Percentiles rank a stretch among this genome's conserved stretches.
These are phyloP conservation scores for Elachura formosa DNA, from an alignment of 2,113 vertebrate species.

Conservation along the genomic window DNA sequence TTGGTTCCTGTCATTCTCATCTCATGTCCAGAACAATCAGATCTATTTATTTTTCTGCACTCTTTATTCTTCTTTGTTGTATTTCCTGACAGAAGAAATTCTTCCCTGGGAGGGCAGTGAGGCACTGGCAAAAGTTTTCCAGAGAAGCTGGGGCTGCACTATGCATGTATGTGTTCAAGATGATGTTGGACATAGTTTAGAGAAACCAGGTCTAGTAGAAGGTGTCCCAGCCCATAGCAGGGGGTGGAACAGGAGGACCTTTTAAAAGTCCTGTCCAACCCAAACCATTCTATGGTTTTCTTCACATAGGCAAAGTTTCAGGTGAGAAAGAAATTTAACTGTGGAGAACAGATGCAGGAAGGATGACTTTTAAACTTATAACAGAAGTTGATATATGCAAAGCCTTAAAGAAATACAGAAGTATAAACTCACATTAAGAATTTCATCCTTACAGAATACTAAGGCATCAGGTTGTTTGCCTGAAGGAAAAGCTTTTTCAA, in stretches of 20 bases:
- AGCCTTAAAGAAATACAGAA: not conserved
- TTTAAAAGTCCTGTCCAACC: not conserved
- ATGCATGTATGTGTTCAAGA: not conserved
- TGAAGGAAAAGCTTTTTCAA: slow-evolving; percentile 89
- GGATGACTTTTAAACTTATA: not conserved
- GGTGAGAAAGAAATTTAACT: not conserved
- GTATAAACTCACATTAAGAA: slow-evolving; percentile 82
- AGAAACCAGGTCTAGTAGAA: not conserved
- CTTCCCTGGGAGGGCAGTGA: not conserved
- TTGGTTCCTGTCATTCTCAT: not conserved
- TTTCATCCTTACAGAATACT: slow-evolving; percentile 94
- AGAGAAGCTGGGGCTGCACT: not conserved
- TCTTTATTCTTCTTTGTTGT: not conserved
- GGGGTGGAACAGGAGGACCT: not conserved
- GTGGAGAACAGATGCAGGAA: not conserved
- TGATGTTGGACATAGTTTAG: not conserved
- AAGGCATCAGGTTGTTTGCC: slow-evolving; percentile 92
- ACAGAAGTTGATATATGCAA: not conserved
- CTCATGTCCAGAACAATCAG: not conserved
- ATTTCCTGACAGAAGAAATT: not conserved
- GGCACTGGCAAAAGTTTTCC: not conserved
- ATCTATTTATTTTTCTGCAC: not conserved
- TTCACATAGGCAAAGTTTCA: not conserved
- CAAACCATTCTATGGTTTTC: not conserved
- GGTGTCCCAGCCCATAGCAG: not conserved